These are phyloP conservation scores for Eunapius fragilis DNA, from an alignment of 37 sponge, comb jelly and placozoan species.

Conservation along the genomic window DNA sequence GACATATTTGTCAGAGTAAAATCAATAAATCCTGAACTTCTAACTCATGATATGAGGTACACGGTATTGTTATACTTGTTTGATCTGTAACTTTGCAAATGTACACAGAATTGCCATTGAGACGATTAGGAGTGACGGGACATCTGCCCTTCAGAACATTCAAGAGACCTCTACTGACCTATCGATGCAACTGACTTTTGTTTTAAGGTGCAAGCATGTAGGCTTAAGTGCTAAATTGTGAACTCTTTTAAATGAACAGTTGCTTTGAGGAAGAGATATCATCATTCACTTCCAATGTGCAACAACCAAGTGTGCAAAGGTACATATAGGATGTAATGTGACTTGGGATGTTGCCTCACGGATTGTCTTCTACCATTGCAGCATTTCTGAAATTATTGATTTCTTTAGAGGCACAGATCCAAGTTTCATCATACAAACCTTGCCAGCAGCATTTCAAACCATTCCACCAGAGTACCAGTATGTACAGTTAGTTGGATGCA, in stretches of 20 bases:
- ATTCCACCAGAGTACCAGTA: background rate
- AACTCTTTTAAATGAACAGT: background rate
- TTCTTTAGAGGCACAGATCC: background rate
- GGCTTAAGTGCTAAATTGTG: background rate
- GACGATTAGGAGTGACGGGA: conserved; percentile 14
- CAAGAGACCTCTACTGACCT: background rate
- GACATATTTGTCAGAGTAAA: conserved; percentile 45
- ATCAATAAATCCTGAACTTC: background rate
- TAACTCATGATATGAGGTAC: conserved; percentile 47
- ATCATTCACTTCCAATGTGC: background rate
- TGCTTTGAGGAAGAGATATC: background rate
- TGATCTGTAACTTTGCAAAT: background rate
- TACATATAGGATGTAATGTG: background rate
- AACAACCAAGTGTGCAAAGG: background rate
- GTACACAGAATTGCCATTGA: conserved; percentile 24
- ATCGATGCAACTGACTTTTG: background rate
- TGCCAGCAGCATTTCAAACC: background rate
- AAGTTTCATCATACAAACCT: background rate
- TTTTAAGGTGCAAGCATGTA: background rate
- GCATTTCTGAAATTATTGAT: background rate
- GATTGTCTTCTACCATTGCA: background rate
- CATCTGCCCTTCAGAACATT: conserved; percentile 6
- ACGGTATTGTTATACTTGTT: background rate
- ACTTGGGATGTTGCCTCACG: background rate
- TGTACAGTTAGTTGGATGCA: too few species aligned